Percentiles rank a stretch among this genome's conserved stretches.
These are phyloP conservation scores for Cotesia vestalis DNA, from an alignment of 1,140 invertebrate species.

Conservation along the genomic window DNA sequence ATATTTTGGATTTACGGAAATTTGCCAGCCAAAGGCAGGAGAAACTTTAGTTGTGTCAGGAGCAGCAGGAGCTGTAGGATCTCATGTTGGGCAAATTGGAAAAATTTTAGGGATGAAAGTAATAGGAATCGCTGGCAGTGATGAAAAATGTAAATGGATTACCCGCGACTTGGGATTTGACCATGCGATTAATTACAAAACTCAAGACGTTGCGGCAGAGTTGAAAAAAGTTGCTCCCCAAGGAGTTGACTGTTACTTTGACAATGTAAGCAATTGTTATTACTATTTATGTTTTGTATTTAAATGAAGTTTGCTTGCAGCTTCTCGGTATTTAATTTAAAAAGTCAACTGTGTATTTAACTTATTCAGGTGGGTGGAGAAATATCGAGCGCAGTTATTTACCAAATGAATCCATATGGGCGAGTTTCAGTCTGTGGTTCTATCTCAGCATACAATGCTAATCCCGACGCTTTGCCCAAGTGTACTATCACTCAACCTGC, in stretches of 20 bases:
- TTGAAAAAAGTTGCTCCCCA: constrained; percentile 73
- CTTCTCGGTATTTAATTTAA: background rate
- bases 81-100: constrained; percentile 77
- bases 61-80: constrained; percentile 75
- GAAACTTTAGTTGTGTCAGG: constrained; percentile 75
- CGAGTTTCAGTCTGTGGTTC: constrained; percentile 73
- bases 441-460: constrained; percentile 68
- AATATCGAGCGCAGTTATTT: constrained; percentile 70
- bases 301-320: too few relatives aligned
- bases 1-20: constrained; percentile 76
- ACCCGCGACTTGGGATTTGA: constrained; percentile 74
- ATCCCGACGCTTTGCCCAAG: constrained; percentile 46
- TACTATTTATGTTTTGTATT: background rate
- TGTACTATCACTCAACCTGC: constrained; percentile 66
- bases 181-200: constrained; percentile 78
- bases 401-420: constrained; percentile 71
- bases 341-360: constrained; percentile 9
- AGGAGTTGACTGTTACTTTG: constrained; percentile 78
- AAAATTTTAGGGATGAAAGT: constrained; percentile 75
- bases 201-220: constrained; percentile 63
- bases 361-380: constrained; percentile 72
- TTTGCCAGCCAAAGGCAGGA: constrained; percentile 74
- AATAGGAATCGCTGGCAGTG: constrained; percentile 76
- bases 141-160: constrained; percentile 77
- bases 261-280: constrained; percentile 69